Evolutionary conservation across 2,888 invertebrate genomes (phyloP), one percentile per base, ranked within the genome.

Genomic region (Eucera pruinosa): DNA sequence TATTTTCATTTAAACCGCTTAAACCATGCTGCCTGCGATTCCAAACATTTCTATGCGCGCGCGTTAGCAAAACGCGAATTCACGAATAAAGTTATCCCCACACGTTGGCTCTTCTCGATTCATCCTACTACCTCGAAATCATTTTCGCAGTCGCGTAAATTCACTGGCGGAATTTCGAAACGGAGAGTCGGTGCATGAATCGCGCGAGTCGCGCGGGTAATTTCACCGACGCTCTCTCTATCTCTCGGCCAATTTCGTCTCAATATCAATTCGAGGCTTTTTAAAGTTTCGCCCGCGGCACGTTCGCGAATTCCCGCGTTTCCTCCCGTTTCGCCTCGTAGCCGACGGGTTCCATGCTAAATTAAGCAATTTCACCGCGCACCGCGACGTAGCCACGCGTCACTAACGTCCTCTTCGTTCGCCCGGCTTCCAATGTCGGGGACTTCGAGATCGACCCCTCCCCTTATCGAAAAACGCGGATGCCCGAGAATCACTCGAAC

Each of bases 321-420:
- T 77, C 45, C 68, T 36, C 62, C 52, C 45, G 13, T 25, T 23
- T 13, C 30, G 5, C 33, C 33, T 48, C 67, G 48, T 64, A 73
- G 74, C 80, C 57, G 50, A 47, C 72, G 60, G 82, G 66, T 80
- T 80, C 80, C 81, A 88, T 84, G 88, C 83, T 85, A 87, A 88
- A 86, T 88, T 86, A 85, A 87, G 85, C 88, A 88, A 88, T 88
- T 86, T 86, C 79, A 79, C n/a, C n/a, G 70, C 72, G 69, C 72
- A 83, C 82, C 84, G 73, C 70, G 67, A 76, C 57, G 71, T 74
- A 87, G 80, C 81, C 85, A 84, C 86, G 88, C 89, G 87, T 88
- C 74, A 82, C 83, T 87, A 88, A 89, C 84, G 73, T 80, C 74
- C 76, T 7, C 47, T 67, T 74, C 77, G 86, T 87, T 82, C 86